Conservation (phyloP, 2,888 invertebrate species). For the Tetropium fuscum region DNA sequence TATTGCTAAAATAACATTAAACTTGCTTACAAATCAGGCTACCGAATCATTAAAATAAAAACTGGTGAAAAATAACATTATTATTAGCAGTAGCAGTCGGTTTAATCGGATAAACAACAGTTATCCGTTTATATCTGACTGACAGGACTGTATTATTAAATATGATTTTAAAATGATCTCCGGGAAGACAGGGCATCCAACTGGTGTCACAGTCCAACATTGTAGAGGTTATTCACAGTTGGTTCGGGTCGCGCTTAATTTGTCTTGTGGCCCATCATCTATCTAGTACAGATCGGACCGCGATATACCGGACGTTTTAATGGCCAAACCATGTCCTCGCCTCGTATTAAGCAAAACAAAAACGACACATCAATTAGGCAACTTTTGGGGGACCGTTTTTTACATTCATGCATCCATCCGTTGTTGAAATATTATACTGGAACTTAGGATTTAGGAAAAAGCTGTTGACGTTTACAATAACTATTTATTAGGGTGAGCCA, state of each 20-base stretch:
- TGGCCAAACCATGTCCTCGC: slow-evolving; percentile 77
- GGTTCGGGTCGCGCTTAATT: slow-evolving; percentile 63
- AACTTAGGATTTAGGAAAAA: slow-evolving; percentile 35
- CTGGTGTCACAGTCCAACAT: slow-evolving; percentile 20
- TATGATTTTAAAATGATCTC: slow-evolving; percentile 23
- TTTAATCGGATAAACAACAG: neutral
- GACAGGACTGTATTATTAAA: slow-evolving; percentile 20
- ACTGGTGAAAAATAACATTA: too few species aligned
- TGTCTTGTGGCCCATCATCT: slow-evolving; percentile 71
- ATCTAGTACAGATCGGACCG: slow-evolving; percentile 72
- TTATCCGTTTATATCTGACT: neutral
- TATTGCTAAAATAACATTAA: too few species aligned
- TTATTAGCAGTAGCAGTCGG: too few species aligned
- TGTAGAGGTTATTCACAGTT: slow-evolving; percentile 25
- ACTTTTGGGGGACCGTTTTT: slow-evolving; percentile 46
- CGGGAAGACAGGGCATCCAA: slow-evolving; percentile 15
- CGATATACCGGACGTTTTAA: slow-evolving; percentile 76
- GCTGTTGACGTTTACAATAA: slow-evolving; percentile 29
- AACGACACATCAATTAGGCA: slow-evolving; percentile 77
- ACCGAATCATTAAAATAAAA: too few species aligned
- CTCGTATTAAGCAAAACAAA: slow-evolving; percentile 75
- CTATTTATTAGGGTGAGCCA: slow-evolving; percentile 32
- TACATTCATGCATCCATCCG: slow-evolving; percentile 29
- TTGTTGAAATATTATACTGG: slow-evolving; percentile 40
- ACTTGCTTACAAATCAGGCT: too few species aligned